Conservation (phyloP, 2,888 invertebrate species). For the Seira sanloemensis region DNA sequence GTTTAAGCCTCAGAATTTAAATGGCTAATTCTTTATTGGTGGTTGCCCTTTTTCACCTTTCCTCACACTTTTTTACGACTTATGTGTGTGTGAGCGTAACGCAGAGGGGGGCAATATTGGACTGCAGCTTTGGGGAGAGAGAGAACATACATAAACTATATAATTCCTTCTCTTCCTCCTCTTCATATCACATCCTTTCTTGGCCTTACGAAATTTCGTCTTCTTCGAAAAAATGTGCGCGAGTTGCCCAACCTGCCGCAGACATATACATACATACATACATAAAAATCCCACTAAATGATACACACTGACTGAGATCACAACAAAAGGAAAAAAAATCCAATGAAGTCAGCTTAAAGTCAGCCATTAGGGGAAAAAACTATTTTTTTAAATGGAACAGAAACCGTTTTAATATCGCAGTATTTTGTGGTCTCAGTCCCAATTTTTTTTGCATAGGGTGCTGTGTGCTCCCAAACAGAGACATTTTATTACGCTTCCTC, state of each 20-base stretch:
- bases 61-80: constrained; percentile 52
- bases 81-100: constrained; percentile 21
- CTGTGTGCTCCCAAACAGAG: background rate
- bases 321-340: too few species aligned
- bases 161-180: constrained; percentile 10
- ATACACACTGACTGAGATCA: too few species aligned
- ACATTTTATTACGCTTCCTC: background rate
- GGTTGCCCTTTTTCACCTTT: constrained; percentile 60
- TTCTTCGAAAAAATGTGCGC: too few species aligned
- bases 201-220: constrained; percentile 46
- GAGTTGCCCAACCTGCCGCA: too few species aligned
- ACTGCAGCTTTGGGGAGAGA: constrained; percentile 14
- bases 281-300: too few species aligned
- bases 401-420: background rate
- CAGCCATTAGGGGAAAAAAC: background rate
- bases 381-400: too few species aligned
- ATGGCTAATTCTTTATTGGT: constrained; percentile 58
- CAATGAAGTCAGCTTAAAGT: too few species aligned
- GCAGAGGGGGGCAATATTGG: constrained; percentile 59
- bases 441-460: background rate
- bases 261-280: too few species aligned
- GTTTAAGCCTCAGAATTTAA: constrained; percentile 21
- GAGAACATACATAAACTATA: background rate
- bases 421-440: too few species aligned
- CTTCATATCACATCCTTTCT: constrained; percentile 46